Percentiles rank a stretch among this genome's conserved stretches.
Evolutionary conservation across 2,888 invertebrate genomes (phyloP).

Genomic region (Candidula unifasciata): DNA sequence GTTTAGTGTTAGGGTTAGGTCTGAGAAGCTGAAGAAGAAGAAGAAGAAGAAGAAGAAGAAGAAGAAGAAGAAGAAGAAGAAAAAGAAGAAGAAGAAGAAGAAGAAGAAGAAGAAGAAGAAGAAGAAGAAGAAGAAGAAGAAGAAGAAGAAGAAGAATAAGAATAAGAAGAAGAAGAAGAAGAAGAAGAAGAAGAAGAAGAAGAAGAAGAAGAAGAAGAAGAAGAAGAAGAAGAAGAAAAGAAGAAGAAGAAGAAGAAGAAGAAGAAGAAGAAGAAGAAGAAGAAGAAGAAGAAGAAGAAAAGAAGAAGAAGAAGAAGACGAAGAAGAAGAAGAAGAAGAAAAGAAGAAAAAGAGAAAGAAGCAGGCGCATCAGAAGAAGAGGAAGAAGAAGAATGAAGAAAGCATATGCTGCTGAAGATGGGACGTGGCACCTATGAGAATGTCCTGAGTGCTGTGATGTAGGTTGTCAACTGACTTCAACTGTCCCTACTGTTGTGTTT

Average conservation of each 20-base stretch:
- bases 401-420: too few species aligned
- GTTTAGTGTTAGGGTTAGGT: too few species aligned
- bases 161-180: background rate
- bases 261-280: background rate
- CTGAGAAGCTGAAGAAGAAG: background rate
- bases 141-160: background rate
- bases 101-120: constrained; percentile 30
- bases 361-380: background rate
- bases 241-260: background rate
- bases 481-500: too few species aligned
- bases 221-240: background rate
- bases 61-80: background rate
- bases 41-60: background rate
- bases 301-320: background rate
- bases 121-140: background rate
- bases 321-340: constrained; percentile 14
- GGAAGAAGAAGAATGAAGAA: background rate
- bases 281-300: background rate
- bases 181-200: background rate
- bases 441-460: too few species aligned
- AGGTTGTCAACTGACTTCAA: too few species aligned
- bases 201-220: constrained; percentile 19
- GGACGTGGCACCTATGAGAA: too few species aligned
- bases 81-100: constrained; percentile 20
- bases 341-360: background rate